Evolutionary conservation across 2,797 vertebrate species (phyloP).

Genomic region (Ataeniobius toweri): DNA sequence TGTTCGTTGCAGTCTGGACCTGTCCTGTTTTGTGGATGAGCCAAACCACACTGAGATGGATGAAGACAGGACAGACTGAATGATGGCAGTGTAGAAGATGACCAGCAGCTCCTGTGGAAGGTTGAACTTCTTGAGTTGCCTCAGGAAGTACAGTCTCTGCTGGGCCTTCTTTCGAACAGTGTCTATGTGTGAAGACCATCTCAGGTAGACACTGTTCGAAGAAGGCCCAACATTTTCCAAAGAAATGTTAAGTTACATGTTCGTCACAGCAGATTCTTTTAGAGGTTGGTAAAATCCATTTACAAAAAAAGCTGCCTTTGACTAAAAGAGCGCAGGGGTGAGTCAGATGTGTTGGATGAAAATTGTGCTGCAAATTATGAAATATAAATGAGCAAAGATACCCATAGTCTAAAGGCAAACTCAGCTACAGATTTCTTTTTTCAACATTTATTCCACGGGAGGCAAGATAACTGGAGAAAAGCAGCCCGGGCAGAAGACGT

Average conservation of each 20-base stretch:
- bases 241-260: neutral
- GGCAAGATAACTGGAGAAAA: slow-evolving; percentile 33
- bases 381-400: slow-evolving; percentile 14
- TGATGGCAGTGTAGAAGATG: too few relatives aligned
- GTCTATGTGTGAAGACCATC: too few relatives aligned
- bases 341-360: neutral
- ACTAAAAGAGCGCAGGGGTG: slow-evolving; percentile 25
- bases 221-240: too few relatives aligned
- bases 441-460: slow-evolving; percentile 43
- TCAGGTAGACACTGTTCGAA: too few relatives aligned
- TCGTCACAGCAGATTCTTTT: neutral
- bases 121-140: too few relatives aligned
- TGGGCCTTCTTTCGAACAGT: too few relatives aligned
- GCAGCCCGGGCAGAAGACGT: slow-evolving; percentile 37
- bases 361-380: slow-evolving; percentile 31
- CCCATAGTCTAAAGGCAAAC: slow-evolving; percentile 19
- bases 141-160: too few relatives aligned
- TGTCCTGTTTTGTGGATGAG: too few relatives aligned
- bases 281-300: neutral
- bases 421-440: slow-evolving; percentile 10
- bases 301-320: slow-evolving; percentile 19
- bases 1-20: too few relatives aligned
- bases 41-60: too few relatives aligned
- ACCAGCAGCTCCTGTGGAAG: too few relatives aligned
- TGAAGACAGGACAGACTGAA: too few relatives aligned